Percentiles rank a stretch among this genome's conserved stretches.
phyloP scores from a whole-genome alignment of 2,113 vertebrate genomes.

The Coregonus clupeaformis region DNA sequence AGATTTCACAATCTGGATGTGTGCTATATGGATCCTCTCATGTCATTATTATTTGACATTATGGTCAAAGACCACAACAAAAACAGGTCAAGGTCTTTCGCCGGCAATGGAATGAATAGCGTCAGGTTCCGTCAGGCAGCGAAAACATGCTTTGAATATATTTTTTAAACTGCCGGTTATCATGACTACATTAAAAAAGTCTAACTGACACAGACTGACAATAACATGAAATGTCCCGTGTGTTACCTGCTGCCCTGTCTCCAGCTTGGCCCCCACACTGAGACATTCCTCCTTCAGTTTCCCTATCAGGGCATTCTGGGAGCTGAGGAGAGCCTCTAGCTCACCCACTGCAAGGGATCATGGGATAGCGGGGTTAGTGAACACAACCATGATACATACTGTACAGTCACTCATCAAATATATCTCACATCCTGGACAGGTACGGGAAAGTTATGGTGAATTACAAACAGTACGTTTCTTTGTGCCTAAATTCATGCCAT shows the following conservation, averaged over 20 bases:
- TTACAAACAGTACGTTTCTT: neutral
- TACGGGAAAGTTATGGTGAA: neutral
- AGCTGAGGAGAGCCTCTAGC: slow-evolving; percentile 79
- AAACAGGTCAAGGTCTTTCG: no score
- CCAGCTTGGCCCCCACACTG: slow-evolving; percentile 77
- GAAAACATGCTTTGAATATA: no score
- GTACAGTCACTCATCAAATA: neutral
- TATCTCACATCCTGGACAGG: neutral
- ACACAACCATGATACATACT: neutral
- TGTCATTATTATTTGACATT: neutral
- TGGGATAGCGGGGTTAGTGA: neutral
- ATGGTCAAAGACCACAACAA: no score
- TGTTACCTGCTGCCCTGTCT: slow-evolving; percentile 82
- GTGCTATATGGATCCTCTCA: no score
- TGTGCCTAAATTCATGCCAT: neutral
- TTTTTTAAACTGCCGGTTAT: no score
- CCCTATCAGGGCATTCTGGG: slow-evolving; percentile 85
- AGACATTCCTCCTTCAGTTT: slow-evolving; percentile 87
- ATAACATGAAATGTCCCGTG: neutral
- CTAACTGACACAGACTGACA: no score
- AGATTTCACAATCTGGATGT: no score
- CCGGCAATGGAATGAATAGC: no score
- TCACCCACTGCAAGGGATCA: slow-evolving; percentile 80
- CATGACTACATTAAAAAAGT: no score
- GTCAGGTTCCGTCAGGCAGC: no score